Evolutionary conservation across 2,888 invertebrate genomes (phyloP).

Genomic region (Diarsia rubi): DNA sequence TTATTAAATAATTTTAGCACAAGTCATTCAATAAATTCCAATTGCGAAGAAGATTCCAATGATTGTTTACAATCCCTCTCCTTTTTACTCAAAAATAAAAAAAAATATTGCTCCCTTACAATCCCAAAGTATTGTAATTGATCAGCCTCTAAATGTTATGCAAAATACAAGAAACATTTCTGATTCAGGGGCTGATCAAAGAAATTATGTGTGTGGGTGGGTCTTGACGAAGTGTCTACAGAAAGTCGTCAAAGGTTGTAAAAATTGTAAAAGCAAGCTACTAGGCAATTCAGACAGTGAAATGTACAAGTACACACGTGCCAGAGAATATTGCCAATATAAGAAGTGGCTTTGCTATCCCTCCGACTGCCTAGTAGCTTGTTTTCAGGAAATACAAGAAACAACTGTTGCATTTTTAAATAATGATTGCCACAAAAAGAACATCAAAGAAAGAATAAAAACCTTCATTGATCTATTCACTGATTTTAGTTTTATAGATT

Average conservation of each 20-base stretch:
- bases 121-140: slow-evolving; percentile 4
- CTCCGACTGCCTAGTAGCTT: slow-evolving; percentile 14
- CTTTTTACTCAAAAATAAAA: slow-evolving; percentile 15
- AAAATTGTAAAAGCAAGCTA: slow-evolving; percentile 23
- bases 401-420: slow-evolving; percentile 18
- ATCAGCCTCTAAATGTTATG: slow-evolving; percentile 19
- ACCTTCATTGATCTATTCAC: slow-evolving; percentile 6
- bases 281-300: not conserved
- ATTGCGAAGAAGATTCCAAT: slow-evolving; percentile 9
- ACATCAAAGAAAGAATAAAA: slow-evolving; percentile 12
- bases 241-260: slow-evolving; percentile 8
- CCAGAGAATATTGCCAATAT: slow-evolving; percentile 16
- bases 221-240: slow-evolving; percentile 8
- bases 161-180: slow-evolving; percentile 1
- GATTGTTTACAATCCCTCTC: slow-evolving; percentile 4
- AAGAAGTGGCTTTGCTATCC: slow-evolving; percentile 22
- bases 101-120: slow-evolving; percentile 3
- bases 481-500: slow-evolving; percentile 16
- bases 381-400: no score
- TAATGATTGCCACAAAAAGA: slow-evolving; percentile 18
- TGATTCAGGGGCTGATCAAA: slow-evolving; percentile 11
- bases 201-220: slow-evolving; percentile 19
- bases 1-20: slow-evolving; percentile 18
- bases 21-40: slow-evolving; percentile 1
- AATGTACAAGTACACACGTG: slow-evolving; percentile 13